Conservation (phyloP, 2,797 vertebrate species). For the Crax fasciolata region DNA sequence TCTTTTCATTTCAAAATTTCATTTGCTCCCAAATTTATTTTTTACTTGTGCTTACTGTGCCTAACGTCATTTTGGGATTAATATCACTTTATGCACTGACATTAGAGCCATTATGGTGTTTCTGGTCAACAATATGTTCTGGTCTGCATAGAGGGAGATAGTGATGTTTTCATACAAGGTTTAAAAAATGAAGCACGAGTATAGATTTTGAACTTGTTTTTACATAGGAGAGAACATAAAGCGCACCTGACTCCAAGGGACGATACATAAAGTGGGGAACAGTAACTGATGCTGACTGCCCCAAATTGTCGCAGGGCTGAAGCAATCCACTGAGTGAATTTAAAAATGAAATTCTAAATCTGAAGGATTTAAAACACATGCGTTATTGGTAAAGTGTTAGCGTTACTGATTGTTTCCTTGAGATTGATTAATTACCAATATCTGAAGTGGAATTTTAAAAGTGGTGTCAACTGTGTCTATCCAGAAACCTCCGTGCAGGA, state of each 20-base stretch:
- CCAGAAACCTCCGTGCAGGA: neutral
- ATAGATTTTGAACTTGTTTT: neutral
- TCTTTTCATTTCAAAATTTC: constrained; percentile 8
- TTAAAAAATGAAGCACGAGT: neutral
- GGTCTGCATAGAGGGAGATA: neutral
- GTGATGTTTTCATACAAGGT: neutral
- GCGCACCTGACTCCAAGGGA: neutral
- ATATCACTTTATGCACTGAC: constrained; percentile 30
- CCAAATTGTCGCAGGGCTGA: neutral
- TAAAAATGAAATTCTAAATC: neutral
- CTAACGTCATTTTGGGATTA: constrained; percentile 60
- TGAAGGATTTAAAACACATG: neutral
- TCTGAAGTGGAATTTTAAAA: neutral
- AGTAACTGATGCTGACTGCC: accelerated
- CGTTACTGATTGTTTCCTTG: neutral
- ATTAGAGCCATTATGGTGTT: constrained; percentile 45
- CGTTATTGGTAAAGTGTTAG: neutral
- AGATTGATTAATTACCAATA: neutral
- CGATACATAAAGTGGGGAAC: neutral
- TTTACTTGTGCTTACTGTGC: neutral
- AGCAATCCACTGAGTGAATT: neutral
- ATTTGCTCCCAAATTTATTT: constrained; percentile 11
- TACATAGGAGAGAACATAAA: neutral
- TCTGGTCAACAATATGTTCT: neutral
- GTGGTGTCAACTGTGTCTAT: neutral